These are phyloP conservation scores for Cinclus cinclus DNA, from an alignment of 2,113 vertebrate genomes.

Conservation along the genomic window DNA sequence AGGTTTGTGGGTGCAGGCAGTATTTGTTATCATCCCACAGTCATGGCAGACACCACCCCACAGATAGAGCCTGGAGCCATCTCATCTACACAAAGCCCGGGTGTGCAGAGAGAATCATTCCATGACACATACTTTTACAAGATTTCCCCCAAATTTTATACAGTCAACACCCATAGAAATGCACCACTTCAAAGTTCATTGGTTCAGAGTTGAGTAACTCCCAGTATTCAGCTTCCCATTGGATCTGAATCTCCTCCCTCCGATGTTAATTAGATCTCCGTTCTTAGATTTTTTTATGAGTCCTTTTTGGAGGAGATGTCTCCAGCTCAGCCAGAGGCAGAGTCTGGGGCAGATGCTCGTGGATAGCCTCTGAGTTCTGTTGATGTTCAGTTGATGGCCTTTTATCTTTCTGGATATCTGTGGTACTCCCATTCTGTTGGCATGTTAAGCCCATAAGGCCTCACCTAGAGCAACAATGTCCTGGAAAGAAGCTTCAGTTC, in stretches of 20 bases:
- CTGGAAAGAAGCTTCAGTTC: not conserved
- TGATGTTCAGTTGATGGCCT: not conserved
- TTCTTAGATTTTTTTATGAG: not conserved
- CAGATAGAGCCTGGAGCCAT: not conserved
- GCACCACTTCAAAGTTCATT: not conserved
- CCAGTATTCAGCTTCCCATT: not conserved
- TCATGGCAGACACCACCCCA: not conserved
- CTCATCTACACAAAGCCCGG: not conserved
- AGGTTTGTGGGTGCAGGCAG: accelerated
- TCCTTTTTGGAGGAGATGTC: not conserved
- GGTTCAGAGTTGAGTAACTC: not conserved
- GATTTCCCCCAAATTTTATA: not conserved
- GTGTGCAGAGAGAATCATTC: not conserved
- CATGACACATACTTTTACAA: not conserved
- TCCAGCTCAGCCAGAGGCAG: not conserved
- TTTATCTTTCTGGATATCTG: not conserved
- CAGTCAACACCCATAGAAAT: not conserved
- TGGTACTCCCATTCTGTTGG: not conserved
- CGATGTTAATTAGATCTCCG: not conserved
- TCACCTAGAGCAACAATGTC: not conserved
- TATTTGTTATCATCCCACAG: not conserved
- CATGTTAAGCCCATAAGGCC: not conserved
- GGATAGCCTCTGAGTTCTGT: accelerated
- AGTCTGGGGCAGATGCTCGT: not conserved
- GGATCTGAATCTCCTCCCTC: not conserved